Evolutionary conservation across 2,113 vertebrate genomes (phyloP), one percentile per base, ranked within the genome.

Genomic region (Tichodroma muraria): DNA sequence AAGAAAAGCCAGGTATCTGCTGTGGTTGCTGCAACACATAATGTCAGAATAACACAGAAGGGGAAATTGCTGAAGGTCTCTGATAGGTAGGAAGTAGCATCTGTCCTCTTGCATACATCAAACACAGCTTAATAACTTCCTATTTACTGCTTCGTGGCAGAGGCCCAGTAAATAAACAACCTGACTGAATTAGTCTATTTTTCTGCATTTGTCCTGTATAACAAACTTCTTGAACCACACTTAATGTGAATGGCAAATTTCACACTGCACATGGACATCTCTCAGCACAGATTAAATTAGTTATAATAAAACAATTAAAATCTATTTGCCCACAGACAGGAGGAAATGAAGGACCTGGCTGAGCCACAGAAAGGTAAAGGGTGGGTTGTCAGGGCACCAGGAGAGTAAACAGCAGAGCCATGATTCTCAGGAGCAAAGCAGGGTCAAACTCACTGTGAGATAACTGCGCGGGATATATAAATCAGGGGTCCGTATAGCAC

Each of bases 91-190:
- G 94, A 91, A 96, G 97, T 95, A 97, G 96, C 95, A 97, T 98
- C 98, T 98, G 98, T 98, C 97, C 97, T 96, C 94, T 94, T 97
- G 96, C 96, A 90, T 97, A 94, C 87, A 96, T 97, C 97, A 98
- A 98, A 97, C 94, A 96, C n/a, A 54, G 95, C 45, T 84, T 94
- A 93, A 88, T 91, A 83, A 80, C 93, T 80, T 89, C 88, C 84
- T 94, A 60, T 88, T 93, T 88, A 54, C 78, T 95, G 90, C 69
- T 87, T 17, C 44, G 8, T 4, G 33, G 93, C 84, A 78, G 52
- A 88, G 35, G 27, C 63, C 69, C 77, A 80, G 85, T 53, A 95
- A 94, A 92, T 83, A 94, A 88, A 45, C 83, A 70, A 77, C 76
- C 70, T 16, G 64, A 40, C 75, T 69, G 83, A 88, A 89, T 83